phyloP scores from a whole-genome alignment of 2,888 invertebrate species.

The Eupithecia insigniata region DNA sequence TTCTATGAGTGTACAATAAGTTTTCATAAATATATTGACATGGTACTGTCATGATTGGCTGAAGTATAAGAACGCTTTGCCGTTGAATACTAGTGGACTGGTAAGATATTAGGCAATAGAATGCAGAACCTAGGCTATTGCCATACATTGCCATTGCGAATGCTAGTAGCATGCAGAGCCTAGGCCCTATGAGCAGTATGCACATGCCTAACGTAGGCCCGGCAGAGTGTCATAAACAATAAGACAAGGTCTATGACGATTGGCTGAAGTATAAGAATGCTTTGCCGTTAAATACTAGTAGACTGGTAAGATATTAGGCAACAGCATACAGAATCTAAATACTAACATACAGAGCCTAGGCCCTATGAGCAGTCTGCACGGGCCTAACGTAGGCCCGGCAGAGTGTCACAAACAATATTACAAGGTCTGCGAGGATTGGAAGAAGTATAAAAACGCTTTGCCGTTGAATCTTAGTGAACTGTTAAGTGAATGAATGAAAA shows the following conservation, averaged over 20 bases:
- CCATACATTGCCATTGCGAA: no score
- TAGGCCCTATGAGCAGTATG: no score
- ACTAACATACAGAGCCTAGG: no score
- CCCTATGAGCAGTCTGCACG: no score
- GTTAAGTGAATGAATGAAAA: no score
- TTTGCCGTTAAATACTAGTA: conserved; percentile 75
- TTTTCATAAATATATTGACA: no score
- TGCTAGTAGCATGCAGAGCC: conserved; percentile 45
- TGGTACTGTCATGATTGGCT: conserved; percentile 83
- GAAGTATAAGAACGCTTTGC: conserved; percentile 81
- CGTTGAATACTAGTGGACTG: conserved; percentile 75
- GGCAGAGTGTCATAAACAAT: no score
- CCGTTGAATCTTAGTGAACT: conserved; percentile 75
- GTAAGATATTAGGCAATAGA: conserved; percentile 53
- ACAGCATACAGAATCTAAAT: no score
- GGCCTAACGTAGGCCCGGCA: no score
- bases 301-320: conserved; percentile 63
- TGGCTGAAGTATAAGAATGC: conserved; percentile 83
- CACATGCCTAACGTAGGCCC: no score
- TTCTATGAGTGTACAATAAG: no score
- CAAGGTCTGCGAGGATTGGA: conserved; percentile 82
- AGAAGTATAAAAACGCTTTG: conserved; percentile 82
- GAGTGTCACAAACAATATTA: no score
- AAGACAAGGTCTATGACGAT: conserved; percentile 82
- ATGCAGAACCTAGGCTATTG: conserved; percentile 20